Base-by-base conservation (phyloP, 2,888 invertebrate species). In the Cataglyphis rosenhaueri region DNA sequence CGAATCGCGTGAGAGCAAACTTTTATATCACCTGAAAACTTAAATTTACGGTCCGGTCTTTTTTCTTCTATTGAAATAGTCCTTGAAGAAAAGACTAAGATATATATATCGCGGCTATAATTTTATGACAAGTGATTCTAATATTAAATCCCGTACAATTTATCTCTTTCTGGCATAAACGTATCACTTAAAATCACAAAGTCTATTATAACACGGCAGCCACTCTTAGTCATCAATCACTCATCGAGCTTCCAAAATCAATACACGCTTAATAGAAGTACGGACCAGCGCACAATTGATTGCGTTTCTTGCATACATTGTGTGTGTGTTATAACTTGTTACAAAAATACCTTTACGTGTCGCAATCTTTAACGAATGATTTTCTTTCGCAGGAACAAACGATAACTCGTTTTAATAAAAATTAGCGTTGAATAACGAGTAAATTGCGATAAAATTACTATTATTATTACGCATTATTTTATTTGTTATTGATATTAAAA, bases 271-370 rank as follows among this genome's bases (percentile, higher is more conserved):
- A 41, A 32, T 35, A n/a, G 18, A 35, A 65, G 29, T 35, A 68
- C 41, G 41, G 57, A 41, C 25, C 32, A 44, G 3, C 68, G 41
- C 52, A 41, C 9, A 25, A 4, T 68, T 21, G 44, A 66, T 25
- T n/a, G 15, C 29, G 2, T 78, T 29, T 78, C n/a, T 12, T 12
- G 10, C 41, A 21, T n/a, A 6, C 32, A n/a, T 8, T 52, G 35
- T 6, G 35, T 35, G 35, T 35, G 35, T 35, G 48, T 52, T n/a
- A n/a, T 52, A 52, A 52, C 35, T 41, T 65, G 57, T 78, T 44
- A 68, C 21, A 57, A 57, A 57, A 78, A 68, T 41, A 3, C 41
- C 41, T 68, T 78, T 32, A 32, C n/a, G 29, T 41, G 41, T 66
- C 35, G 38, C 25, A 57, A 68, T 6, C 55, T 41, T 6, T 21